Conservation (phyloP, 2,113 vertebrate species). For the Terrapene triunguis region DNA sequence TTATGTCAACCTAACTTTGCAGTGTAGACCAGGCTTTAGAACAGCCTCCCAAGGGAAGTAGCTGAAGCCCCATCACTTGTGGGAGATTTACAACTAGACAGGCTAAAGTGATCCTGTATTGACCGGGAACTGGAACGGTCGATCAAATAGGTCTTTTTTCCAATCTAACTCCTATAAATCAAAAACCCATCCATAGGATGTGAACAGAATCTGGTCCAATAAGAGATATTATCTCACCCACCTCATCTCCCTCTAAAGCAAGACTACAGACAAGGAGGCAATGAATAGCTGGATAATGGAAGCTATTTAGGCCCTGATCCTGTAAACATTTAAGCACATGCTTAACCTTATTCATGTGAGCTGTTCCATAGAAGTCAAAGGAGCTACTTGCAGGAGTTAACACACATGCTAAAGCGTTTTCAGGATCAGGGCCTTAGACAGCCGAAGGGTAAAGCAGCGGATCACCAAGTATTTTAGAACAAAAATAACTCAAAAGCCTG, state of each 20-base stretch:
- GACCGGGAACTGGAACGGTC: too few relatives aligned
- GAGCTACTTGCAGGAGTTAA: background rate
- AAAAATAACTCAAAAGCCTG: background rate
- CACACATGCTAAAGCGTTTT: background rate
- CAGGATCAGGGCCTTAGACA: background rate
- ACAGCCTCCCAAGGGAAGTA: too few relatives aligned
- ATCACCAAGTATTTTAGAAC: background rate
- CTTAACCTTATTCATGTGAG: background rate
- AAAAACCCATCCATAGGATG: too few relatives aligned
- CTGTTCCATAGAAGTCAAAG: background rate
- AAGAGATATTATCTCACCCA: too few relatives aligned
- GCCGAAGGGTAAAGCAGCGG: background rate
- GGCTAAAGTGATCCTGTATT: too few relatives aligned
- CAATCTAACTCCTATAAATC: too few relatives aligned
- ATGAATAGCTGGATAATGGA: background rate
- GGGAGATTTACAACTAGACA: too few relatives aligned
- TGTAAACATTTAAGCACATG: background rate
- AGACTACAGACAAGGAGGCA: background rate
- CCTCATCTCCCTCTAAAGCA: background rate
- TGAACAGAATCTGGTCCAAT: too few relatives aligned
- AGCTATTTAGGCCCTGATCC: background rate
- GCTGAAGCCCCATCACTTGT: too few relatives aligned
- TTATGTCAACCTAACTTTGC: too few relatives aligned
- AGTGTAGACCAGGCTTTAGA: too few relatives aligned
- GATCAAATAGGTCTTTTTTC: too few relatives aligned